phyloP scores from a whole-genome alignment of 2,888 invertebrate species.

The Toxonevra muliebris region DNA sequence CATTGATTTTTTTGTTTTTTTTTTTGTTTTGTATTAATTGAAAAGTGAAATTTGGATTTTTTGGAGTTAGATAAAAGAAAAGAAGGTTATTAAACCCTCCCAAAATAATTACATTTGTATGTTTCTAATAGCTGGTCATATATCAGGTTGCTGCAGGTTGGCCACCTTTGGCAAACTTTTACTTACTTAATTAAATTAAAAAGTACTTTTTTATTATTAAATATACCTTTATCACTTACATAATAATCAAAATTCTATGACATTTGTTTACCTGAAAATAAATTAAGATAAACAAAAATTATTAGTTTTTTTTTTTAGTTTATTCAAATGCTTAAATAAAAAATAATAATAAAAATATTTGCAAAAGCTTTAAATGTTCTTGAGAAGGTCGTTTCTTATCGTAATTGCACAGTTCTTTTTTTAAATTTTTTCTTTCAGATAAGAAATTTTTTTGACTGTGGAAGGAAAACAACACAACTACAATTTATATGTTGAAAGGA shows the following conservation, averaged over 20 bases:
- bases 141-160: no score
- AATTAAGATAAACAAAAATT: background rate
- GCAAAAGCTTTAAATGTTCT: constrained; percentile 5
- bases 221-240: no score
- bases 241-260: background rate
- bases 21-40: background rate
- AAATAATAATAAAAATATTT: background rate
- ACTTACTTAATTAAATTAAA: no score
- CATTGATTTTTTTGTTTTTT: background rate
- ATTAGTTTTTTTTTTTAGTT: background rate
- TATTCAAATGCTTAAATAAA: background rate
- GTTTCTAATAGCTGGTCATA: no score
- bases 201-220: no score
- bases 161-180: no score
- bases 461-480: no score
- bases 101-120: no score
- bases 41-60: constrained; percentile 1
- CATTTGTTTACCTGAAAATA: background rate
- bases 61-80: background rate
- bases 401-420: background rate
- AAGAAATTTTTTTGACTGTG: no score
- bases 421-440: no score
- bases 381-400: constrained; percentile 31
- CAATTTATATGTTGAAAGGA: no score
- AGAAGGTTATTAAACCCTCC: no score